These are phyloP conservation scores for Popillia japonica DNA, from an alignment of 1,140 invertebrate genomes.

Conservation along the genomic window DNA sequence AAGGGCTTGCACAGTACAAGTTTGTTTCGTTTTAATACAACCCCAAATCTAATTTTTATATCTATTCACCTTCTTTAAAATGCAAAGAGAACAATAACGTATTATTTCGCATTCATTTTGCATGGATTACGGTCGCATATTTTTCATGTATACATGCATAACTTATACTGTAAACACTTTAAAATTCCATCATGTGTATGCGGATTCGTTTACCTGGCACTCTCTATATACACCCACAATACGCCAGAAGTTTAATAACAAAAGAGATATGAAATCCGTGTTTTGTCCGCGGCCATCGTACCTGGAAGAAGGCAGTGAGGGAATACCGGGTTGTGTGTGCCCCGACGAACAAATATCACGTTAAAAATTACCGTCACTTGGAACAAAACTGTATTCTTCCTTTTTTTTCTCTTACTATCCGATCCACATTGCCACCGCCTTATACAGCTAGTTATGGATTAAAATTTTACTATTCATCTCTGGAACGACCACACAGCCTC, in stretches of 20 bases:
- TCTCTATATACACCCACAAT: slow-evolving; percentile 24
- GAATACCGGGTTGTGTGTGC: not conserved
- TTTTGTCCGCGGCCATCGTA: slow-evolving; percentile 22
- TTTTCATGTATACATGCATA: not conserved
- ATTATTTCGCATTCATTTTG: slow-evolving; percentile 24
- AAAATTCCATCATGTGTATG: slow-evolving; percentile 30
- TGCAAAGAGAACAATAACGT: not conserved
- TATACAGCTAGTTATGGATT: slow-evolving; percentile 34
- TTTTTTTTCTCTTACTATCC: slow-evolving; percentile 10
- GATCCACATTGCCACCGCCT: slow-evolving; percentile 18
- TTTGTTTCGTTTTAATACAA: slow-evolving; percentile 2
- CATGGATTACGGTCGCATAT: slow-evolving; percentile 12
- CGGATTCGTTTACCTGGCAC: slow-evolving; percentile 21
- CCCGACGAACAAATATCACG: slow-evolving; percentile 25
- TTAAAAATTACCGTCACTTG: slow-evolving; percentile 34
- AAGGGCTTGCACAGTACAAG: slow-evolving; percentile 15
- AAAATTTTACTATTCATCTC: slow-evolving; percentile 33
- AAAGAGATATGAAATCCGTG: slow-evolving; percentile 33
- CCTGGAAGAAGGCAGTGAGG: slow-evolving; percentile 2
- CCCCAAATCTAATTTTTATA: not conserved
- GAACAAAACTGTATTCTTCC: slow-evolving; percentile 29
- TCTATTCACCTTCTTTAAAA: not conserved
- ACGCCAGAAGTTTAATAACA: slow-evolving; percentile 31
- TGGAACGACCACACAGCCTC: slow-evolving; percentile 20
- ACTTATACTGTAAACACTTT: slow-evolving; percentile 21